phyloP scores from a whole-genome alignment of 2,888 invertebrate genomes.

The Molorchus minor region DNA sequence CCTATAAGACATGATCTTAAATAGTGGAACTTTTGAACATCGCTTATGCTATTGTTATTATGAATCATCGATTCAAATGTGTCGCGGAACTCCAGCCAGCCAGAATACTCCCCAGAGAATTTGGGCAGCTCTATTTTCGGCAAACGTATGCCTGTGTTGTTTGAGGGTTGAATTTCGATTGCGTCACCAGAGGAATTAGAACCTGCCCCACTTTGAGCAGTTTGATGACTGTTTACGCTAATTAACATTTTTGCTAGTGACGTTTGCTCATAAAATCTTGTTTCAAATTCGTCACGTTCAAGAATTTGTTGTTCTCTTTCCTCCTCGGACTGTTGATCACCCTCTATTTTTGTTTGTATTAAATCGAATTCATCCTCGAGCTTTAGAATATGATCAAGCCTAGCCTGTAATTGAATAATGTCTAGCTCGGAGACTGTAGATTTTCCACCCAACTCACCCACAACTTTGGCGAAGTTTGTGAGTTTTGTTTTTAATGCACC shows the following conservation, averaged over 20 bases:
- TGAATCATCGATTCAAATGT: slow-evolving; percentile 33
- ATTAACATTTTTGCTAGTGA: not conserved
- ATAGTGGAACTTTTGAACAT: slow-evolving; percentile 32
- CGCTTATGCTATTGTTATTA: slow-evolving; percentile 20
- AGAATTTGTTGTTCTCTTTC: not conserved
- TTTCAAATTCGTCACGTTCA: not conserved
- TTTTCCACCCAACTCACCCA: not conserved
- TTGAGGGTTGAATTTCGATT: not conserved
- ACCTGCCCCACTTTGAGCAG: not conserved
- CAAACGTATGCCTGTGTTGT: not conserved
- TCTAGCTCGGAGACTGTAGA: not conserved
- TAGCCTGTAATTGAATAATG: slow-evolving; percentile 8
- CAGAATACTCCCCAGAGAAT: slow-evolving; percentile 9
- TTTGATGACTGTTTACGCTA: not conserved
- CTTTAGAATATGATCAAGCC: not conserved
- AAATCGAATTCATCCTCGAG: not conserved
- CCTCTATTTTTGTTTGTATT: not conserved
- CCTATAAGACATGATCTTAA: slow-evolving; percentile 16
- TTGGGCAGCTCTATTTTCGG: slow-evolving; percentile 17
- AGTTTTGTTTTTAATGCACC: slow-evolving; percentile 13
- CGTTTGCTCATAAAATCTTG: not conserved
- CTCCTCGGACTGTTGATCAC: not conserved
- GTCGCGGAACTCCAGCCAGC: slow-evolving; percentile 30
- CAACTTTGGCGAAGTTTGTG: slow-evolving; percentile 12
- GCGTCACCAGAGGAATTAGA: not conserved